Conservation (phyloP, 2,797 vertebrate genomes). For the Acrossocheilus wenchowensis region DNA sequence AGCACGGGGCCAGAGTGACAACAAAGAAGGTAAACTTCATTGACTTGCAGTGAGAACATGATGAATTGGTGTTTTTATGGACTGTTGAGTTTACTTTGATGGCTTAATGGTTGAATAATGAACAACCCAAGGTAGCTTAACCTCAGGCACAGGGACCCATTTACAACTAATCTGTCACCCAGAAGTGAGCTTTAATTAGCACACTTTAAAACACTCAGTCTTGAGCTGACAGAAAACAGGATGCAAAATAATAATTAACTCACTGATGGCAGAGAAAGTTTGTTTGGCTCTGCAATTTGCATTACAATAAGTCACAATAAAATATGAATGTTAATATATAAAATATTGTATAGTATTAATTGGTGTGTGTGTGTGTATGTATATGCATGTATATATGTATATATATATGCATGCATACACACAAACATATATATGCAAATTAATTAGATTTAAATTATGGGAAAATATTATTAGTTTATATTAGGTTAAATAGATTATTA, state of each 20-base stretch:
- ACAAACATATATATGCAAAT: no score
- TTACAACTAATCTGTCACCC: constrained; percentile 69
- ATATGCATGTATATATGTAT: neutral
- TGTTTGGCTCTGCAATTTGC: constrained; percentile 25
- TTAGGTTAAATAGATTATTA: neutral
- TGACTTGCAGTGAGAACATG: constrained; percentile 63
- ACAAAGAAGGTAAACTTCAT: constrained; percentile 95
- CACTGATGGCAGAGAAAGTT: constrained; percentile 33
- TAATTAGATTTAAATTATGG: neutral
- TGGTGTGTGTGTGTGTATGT: neutral
- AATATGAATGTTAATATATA: constrained; percentile 4
- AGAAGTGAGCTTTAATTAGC: constrained; percentile 63
- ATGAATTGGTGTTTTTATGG: constrained; percentile 62
- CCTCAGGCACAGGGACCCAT: constrained; percentile 60
- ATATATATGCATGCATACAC: neutral
- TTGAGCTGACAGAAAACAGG: constrained; percentile 55
- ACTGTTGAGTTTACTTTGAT: constrained; percentile 56
- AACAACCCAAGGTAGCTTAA: constrained; percentile 63
- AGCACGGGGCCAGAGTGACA: constrained; percentile 89
- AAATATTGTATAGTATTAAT: neutral
- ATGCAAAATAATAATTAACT: constrained; percentile 50
- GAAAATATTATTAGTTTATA: neutral
- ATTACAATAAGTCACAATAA: neutral
- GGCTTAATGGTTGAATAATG: constrained; percentile 61
- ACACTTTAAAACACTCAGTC: constrained; percentile 60